These are phyloP conservation scores for Tribolium freemani DNA, from an alignment of 2,888 invertebrate genomes.

Conservation along the genomic window DNA sequence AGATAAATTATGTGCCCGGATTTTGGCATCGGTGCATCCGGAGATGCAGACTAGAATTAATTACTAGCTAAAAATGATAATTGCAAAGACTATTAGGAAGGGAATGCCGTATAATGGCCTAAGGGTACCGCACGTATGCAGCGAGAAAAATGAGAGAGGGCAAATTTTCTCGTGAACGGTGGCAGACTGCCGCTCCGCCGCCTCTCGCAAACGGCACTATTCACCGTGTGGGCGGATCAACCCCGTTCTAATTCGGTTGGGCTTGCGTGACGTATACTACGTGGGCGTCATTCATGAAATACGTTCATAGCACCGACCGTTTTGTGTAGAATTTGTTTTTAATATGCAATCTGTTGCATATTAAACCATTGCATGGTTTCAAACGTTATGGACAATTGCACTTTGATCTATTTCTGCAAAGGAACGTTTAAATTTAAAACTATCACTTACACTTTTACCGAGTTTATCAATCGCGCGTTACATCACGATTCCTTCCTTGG, in stretches of 20 bases:
- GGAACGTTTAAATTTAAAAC: no score
- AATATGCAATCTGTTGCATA: conserved; percentile 42
- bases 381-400: neutral
- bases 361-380: conserved; percentile 7
- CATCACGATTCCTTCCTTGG: no score
- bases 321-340: conserved; percentile 41
- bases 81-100: conserved; percentile 43
- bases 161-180: conserved; percentile 37
- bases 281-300: conserved; percentile 50
- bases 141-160: conserved; percentile 44
- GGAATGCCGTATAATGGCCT: conserved; percentile 32
- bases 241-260: conserved; percentile 47
- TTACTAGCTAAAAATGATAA: conserved; percentile 43
- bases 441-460: no score
- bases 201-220: conserved; percentile 47
- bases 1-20: neutral
- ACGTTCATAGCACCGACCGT: conserved; percentile 28
- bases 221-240: conserved; percentile 49
- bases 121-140: conserved; percentile 38
- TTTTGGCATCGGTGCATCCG: neutral
- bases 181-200: conserved; percentile 27
- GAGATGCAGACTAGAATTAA: conserved; percentile 20
- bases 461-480: no score
- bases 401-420: neutral
- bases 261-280: conserved; percentile 45